These are phyloP conservation scores for Zootermopsis nevadensis DNA, from an alignment of 2,888 invertebrate genomes.

Conservation along the genomic window DNA sequence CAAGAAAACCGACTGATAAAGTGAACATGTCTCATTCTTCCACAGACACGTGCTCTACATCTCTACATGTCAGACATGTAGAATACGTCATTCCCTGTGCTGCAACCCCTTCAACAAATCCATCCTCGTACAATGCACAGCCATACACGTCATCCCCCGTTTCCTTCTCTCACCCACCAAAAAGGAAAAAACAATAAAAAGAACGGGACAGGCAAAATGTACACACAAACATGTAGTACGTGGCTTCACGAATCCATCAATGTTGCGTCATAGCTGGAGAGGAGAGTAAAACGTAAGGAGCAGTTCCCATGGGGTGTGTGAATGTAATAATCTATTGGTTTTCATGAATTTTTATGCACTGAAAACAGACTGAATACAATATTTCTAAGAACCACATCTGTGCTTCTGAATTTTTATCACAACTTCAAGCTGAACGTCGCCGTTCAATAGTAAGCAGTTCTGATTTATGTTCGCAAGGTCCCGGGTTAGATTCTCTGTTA, in stretches of 20 bases:
- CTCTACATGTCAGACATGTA: conserved; percentile 26
- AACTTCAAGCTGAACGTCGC: no score
- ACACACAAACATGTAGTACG: conserved; percentile 22
- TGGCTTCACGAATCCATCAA: conserved; percentile 20
- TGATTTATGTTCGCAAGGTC: no score
- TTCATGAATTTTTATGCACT: no score
- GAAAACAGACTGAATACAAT: no score
- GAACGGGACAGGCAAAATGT: background rate
- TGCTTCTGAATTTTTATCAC: no score
- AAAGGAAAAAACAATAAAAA: background rate
- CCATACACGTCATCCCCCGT: conserved; percentile 23
- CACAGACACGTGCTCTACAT: background rate
- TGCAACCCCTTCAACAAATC: conserved; percentile 34
- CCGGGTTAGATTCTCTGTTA: no score
- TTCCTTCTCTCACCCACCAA: background rate
- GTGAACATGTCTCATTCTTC: background rate
- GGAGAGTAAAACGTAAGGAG: background rate
- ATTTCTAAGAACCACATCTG: no score
- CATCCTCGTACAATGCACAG: conserved; percentile 34
- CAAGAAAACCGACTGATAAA: no score
- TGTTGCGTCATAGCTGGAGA: background rate
- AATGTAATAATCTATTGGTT: no score
- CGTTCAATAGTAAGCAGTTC: no score
- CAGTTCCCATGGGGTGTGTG: background rate
- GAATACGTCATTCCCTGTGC: conserved; percentile 10